phyloP scores from a whole-genome alignment of 1,140 invertebrate genomes.

The Psilanteris sp. region DNA sequence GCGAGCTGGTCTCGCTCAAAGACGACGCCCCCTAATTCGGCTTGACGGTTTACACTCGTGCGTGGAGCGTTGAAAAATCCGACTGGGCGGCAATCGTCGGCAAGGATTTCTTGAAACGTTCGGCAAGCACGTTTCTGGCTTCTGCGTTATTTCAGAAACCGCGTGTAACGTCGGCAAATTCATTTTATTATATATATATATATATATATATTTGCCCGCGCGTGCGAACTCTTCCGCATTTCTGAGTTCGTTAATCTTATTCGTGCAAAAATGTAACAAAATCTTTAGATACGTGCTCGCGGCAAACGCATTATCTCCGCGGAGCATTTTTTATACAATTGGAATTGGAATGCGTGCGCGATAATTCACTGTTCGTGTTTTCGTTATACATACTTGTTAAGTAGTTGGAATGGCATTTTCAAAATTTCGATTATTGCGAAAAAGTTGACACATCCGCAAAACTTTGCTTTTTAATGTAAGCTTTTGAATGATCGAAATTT shows the following conservation, averaged over 20 bases:
- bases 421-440: too few species aligned
- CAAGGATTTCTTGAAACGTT: conserved; percentile 1
- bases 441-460: too few species aligned
- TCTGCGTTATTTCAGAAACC: conserved; percentile 24
- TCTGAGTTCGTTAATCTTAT: conserved; percentile 43
- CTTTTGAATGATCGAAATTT: too few species aligned
- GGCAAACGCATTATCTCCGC: conserved; percentile 1
- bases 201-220: too few species aligned
- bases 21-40: conserved; percentile 53
- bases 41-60: conserved; percentile 63
- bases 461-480: too few species aligned
- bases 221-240: conserved; percentile 32
- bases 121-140: background rate
- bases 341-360: background rate
- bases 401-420: too few species aligned
- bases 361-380: too few species aligned
- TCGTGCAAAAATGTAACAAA: conserved; percentile 64
- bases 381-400: too few species aligned
- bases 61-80: conserved; percentile 6
- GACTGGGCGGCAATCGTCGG: conserved; percentile 16
- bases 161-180: too few species aligned
- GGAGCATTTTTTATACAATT: conserved; percentile 6
- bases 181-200: too few species aligned
- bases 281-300: conserved; percentile 26
- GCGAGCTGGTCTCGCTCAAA: conserved; percentile 35